phyloP scores from a whole-genome alignment of 2,113 vertebrate genomes.

The Dolichotis patagonum region DNA sequence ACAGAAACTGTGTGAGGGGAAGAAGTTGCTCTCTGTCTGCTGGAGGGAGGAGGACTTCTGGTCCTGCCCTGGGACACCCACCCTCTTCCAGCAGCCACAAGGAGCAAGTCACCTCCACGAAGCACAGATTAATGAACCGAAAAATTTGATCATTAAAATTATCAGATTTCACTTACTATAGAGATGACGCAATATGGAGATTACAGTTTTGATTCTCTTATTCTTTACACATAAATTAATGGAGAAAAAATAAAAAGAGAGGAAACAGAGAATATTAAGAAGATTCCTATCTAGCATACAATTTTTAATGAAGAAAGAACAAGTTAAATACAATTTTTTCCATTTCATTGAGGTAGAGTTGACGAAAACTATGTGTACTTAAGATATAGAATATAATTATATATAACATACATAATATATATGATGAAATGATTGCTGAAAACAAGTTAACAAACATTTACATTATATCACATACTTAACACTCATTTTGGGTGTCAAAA shows the following conservation, averaged over 20 bases:
- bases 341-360: not conserved
- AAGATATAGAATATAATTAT: not conserved
- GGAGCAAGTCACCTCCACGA: not conserved
- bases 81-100: accelerated
- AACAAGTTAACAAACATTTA: not conserved
- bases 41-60: not conserved
- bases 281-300: not conserved
- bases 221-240: not conserved
- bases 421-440: not conserved
- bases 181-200: not conserved
- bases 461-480: no score
- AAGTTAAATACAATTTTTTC: not conserved
- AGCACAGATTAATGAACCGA: not conserved
- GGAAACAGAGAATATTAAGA: not conserved
- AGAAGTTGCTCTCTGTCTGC: no score
- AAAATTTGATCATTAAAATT: not conserved
- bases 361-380: not conserved
- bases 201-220: not conserved
- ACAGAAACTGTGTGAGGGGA: accelerated
- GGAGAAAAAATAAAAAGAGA: not conserved
- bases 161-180: not conserved
- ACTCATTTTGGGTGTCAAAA: not conserved
- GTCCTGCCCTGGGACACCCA: no score
- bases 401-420: not conserved
- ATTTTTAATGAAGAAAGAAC: not conserved